Base-by-base conservation (phyloP, 2,888 invertebrate species). In the Thumatha senex region DNA sequence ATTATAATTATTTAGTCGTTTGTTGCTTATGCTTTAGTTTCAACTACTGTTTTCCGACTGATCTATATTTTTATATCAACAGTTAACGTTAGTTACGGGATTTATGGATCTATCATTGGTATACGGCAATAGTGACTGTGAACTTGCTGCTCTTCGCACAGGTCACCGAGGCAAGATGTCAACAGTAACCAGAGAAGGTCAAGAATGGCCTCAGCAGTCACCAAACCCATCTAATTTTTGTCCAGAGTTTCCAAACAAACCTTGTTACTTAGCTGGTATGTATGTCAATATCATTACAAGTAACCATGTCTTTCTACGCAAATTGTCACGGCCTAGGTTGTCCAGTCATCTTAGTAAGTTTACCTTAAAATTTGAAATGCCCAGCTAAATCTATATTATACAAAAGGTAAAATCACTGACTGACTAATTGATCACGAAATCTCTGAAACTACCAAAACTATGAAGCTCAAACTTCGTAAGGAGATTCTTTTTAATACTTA, bases 41-140 rank as follows among this genome's bases (percentile, higher is more conserved):
- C 18, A 24, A 5, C 18, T 24, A n/a, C 5, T 24, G 18, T 24
- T 24, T 24, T n/a, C n/a, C n/a, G n/a, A n/a, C n/a, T n/a, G 3
- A 24, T 24, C 18, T 5, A 2, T 24, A 4, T 24, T 2, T 24
- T 24, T 24, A 14, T 4, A 43, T 54, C 14, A 41, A 35, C 61
- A 95, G 95, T 62, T 95, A 30, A 92, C 94, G 9, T 92, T 91
- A 11, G 95, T 96, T 0, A 95, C 96, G 30, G 94, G 95, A 9
- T 96, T 86, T 78, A 84, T 97, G 89, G 97, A 97, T 74, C 89
- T 95, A 3, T 97, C 97, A 0, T 81, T 96, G 31, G 95, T 97
- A 1, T 98, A 97, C 72, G 97, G 97, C 0, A 96, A 94, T 56
- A 94, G 92, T 3, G 92, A 92, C 9, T 86, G 92, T 34, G 93